Evolutionary conservation across 2,113 vertebrate species (phyloP).

Genomic region (Cinclus mexicanus): DNA sequence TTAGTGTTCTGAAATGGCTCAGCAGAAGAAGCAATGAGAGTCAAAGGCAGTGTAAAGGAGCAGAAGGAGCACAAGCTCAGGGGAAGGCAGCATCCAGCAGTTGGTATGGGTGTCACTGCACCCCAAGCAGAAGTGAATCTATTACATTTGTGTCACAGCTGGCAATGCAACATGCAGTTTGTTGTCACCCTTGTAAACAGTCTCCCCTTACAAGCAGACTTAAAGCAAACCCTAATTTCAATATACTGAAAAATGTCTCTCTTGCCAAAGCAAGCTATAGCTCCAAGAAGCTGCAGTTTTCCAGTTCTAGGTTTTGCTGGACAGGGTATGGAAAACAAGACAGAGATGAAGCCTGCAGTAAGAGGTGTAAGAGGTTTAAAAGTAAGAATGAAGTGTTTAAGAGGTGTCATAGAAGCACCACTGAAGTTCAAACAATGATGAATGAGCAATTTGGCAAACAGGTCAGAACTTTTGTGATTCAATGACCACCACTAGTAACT

Average conservation of each 20-base stretch:
- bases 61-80: not conserved
- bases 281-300: not conserved
- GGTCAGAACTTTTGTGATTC: not conserved
- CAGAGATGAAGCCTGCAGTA: not conserved
- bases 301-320: not conserved
- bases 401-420: not conserved
- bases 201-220: not conserved
- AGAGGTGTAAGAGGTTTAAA: not conserved
- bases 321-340: not conserved
- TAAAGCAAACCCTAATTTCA: not conserved
- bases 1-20: not conserved
- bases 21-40: not conserved
- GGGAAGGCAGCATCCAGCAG: not conserved
- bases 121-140: not conserved
- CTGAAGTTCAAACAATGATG: not conserved
- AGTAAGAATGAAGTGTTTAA: not conserved
- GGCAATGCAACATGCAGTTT: not conserved
- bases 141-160: not conserved
- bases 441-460: not conserved
- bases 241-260: not conserved
- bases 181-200: not conserved
- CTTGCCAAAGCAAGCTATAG: not conserved
- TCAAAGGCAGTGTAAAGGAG: not conserved
- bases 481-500: rapidly evolving
- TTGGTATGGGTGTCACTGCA: not conserved